Evolutionary conservation across 2,888 invertebrate genomes (phyloP), one percentile per base, ranked within the genome.

Genomic region (Conus canariensis): DNA sequence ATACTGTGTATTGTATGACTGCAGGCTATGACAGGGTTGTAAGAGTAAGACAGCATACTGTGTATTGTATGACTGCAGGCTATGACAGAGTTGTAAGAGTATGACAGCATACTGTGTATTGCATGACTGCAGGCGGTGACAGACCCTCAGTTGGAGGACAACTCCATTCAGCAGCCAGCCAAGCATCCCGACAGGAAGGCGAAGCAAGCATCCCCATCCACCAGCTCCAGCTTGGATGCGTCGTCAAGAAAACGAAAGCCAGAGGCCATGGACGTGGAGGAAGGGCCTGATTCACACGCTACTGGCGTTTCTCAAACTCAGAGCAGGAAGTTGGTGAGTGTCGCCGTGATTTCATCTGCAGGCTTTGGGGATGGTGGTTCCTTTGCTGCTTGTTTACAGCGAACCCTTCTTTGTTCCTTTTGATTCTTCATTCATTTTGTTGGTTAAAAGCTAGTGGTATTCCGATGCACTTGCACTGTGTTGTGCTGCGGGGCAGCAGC

Each of bases 81-180:
- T 45, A 45, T 45, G 45, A 45, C 45, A 45, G 45, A 4, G 45
- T 45, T 45, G 45, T 45, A 45, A 45, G 45, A 45, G 45, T 45
- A 45, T 58, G 74, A 74, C 25, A 12, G 22, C 25, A 9, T 14
- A 74, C 19, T 16, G 0, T 74, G 70, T 74, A 22, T 74, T 8
- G 70, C 22, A 22, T 45, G 45, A 45, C 45, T 74, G 88, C 90
- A 92, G 91, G 74, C 19, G 12, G 87, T 74, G 10, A 82, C 60
- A 77, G 90, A 88, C 30, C 70, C 89, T 7, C 87, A 88, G 30
- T 77, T 90, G 16, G 14, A 80, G 16, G 89, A 91, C 85, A 89
- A 92, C 19, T 90, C 91, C 8, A 88, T 93, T 10, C 64, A 93
- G 56, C 91, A 82, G 74, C 45, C 45, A 45, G 77, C 88, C 60